Percentiles rank a stretch among this genome's conserved stretches.
phyloP scores from a whole-genome alignment of 2,888 invertebrate genomes.

The Petrolisthes cinctipes region DNA sequence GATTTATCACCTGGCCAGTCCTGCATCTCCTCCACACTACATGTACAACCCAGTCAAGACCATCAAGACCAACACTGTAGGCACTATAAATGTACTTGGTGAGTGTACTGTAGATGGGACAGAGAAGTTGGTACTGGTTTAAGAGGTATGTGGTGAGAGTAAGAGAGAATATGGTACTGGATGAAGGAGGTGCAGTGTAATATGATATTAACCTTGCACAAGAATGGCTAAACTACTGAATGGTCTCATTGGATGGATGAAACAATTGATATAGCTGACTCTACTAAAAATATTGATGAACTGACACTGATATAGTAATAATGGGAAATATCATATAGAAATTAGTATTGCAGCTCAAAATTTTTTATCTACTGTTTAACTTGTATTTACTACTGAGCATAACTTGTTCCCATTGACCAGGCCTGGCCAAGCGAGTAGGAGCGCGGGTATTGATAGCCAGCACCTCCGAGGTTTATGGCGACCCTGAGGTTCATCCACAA shows the following conservation, averaged over 20 bases:
- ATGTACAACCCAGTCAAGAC: conserved; percentile 99
- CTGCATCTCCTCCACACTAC: conserved; percentile 98
- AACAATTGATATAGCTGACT: too few relatives aligned
- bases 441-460: conserved; percentile 95
- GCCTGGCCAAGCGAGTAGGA: conserved; percentile 90
- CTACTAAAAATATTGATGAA: too few relatives aligned
- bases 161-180: too few relatives aligned
- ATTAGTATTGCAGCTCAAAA: too few relatives aligned
- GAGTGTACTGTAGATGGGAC: neutral
- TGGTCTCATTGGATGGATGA: too few relatives aligned
- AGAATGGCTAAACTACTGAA: too few relatives aligned
- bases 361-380: too few relatives aligned
- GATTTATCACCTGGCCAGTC: conserved; percentile 98
- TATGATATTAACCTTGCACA: neutral
- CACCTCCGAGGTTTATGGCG: conserved; percentile 98
- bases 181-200: neutral
- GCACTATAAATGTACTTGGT: conserved; percentile 91
- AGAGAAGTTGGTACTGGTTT: neutral
- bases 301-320: too few relatives aligned
- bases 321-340: too few relatives aligned
- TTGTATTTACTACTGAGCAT: too few relatives aligned
- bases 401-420: conserved; percentile 71
- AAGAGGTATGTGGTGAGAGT: neutral
- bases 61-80: conserved; percentile 98
- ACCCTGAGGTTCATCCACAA: conserved; percentile 98